Percentiles rank a stretch among this genome's conserved stretches.
These are phyloP conservation scores for Branchellion lobata DNA, from an alignment of 2,888 invertebrate species.

Conservation along the genomic window DNA sequence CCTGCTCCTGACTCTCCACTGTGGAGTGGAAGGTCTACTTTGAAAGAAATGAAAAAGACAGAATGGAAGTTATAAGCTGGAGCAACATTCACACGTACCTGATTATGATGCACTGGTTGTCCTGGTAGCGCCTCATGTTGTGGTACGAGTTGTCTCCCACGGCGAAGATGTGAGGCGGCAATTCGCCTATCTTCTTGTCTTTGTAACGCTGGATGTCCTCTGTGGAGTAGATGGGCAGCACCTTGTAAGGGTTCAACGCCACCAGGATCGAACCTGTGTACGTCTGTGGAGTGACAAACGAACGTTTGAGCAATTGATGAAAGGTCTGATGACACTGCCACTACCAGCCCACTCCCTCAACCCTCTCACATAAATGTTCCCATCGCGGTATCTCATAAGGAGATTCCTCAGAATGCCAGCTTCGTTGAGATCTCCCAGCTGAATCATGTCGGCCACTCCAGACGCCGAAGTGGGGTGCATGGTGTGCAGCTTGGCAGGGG, in stretches of 20 bases:
- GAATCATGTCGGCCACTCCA: constrained; percentile 99
- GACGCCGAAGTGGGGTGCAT: constrained; percentile 78
- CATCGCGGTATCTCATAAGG: constrained; percentile 94
- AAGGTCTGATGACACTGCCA: not conserved
- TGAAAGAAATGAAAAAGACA: too few relatives aligned
- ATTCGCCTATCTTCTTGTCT: constrained; percentile 93
- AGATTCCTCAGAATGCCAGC: constrained; percentile 96
- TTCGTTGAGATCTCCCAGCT: constrained; percentile 96
- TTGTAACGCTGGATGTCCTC: constrained; percentile 95
- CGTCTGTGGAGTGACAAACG: constrained; percentile 71
- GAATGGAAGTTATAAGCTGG: too few relatives aligned
- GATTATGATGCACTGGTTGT: constrained; percentile 98
- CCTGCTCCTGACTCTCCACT: constrained; percentile 98
- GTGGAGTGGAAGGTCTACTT: not conserved
- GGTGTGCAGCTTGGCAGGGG: constrained; percentile 65
- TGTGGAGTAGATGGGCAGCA: constrained; percentile 94
- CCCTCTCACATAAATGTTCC: constrained; percentile 85
- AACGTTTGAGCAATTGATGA: not conserved
- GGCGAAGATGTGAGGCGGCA: constrained; percentile 98
- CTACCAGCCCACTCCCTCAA: not conserved
- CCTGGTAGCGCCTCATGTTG: constrained; percentile 85
- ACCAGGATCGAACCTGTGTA: constrained; percentile 98
- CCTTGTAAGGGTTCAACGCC: constrained; percentile 98
- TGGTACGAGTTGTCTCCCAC: constrained; percentile 98
- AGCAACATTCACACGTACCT: too few relatives aligned